A percentile compares a stretch with the other conserved stretches of the same genome.
These are phyloP conservation scores for Tetraneura akinire DNA, from an alignment of 1,140 invertebrate species.

Conservation along the genomic window DNA sequence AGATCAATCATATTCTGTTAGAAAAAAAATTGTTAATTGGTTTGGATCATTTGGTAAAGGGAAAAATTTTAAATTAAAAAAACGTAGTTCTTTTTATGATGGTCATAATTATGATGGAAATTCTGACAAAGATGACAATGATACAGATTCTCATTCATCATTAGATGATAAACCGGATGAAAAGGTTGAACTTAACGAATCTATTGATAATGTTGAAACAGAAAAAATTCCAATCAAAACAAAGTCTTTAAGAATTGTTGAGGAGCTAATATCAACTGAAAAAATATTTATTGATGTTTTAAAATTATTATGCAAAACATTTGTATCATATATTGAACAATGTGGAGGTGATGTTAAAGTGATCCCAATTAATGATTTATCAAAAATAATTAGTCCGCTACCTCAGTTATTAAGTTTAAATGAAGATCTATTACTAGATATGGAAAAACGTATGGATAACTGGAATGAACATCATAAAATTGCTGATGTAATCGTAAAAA, in stretches of 20 bases:
- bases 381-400: slow-evolving; percentile 65
- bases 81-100: slow-evolving; percentile 53
- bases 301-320: slow-evolving; percentile 70
- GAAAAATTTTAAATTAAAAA: slow-evolving; percentile 51
- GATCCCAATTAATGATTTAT: slow-evolving; percentile 63
- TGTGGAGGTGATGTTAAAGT: slow-evolving; percentile 60
- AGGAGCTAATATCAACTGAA: slow-evolving; percentile 73
- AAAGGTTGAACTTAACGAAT: slow-evolving; percentile 24
- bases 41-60: slow-evolving; percentile 56
- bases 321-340: slow-evolving; percentile 63
- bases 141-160: slow-evolving; percentile 43
- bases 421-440: slow-evolving; percentile 68
- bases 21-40: slow-evolving; percentile 53
- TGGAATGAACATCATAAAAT: slow-evolving; percentile 68
- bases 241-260: slow-evolving; percentile 65
- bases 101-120: slow-evolving; percentile 45
- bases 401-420: slow-evolving; percentile 67
- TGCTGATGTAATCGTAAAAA: slow-evolving; percentile 75
- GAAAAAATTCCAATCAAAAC: slow-evolving; percentile 58
- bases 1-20: slow-evolving; percentile 53
- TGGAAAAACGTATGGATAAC: slow-evolving; percentile 65
- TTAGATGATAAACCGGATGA: slow-evolving; percentile 38
- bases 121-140: slow-evolving; percentile 44
- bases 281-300: slow-evolving; percentile 71
- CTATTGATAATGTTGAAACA: slow-evolving; percentile 53